These are phyloP conservation scores for Hirudo medicinalis DNA, from an alignment of 1,140 invertebrate genomes.

Conservation along the genomic window DNA sequence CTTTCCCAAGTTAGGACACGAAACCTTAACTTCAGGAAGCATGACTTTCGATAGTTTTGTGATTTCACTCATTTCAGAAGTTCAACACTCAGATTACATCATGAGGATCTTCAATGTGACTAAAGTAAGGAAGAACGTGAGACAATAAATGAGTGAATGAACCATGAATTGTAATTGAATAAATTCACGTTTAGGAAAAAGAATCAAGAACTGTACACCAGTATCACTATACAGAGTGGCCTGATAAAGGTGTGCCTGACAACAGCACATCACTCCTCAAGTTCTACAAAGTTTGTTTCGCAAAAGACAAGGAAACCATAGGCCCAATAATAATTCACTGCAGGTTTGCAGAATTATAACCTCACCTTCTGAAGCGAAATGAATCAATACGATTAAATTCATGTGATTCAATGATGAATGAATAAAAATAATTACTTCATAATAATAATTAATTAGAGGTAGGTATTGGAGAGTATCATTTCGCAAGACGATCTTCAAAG, in stretches of 20 bases:
- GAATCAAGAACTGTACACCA: conserved; percentile 15
- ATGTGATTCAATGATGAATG: too few species aligned
- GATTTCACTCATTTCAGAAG: neutral
- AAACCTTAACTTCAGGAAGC: neutral
- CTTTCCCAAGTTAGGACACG: neutral
- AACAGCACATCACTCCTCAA: conserved; percentile 12
- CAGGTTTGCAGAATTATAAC: conserved; percentile 49
- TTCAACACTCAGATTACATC: neutral
- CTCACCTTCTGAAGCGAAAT: too few species aligned
- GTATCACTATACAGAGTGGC: conserved; percentile 20
- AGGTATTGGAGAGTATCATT: too few species aligned
- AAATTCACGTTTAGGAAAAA: neutral
- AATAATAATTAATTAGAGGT: too few species aligned
- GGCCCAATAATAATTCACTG: conserved; percentile 77
- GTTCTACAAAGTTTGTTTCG: conserved; percentile 2
- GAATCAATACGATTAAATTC: too few species aligned
- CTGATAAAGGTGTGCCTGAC: conserved; percentile 19
- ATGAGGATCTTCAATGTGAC: neutral
- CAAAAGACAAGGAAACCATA: neutral
- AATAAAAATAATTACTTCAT: too few species aligned
- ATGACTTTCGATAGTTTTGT: neutral
- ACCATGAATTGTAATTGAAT: neutral
- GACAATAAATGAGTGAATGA: neutral
- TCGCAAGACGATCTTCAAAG: too few species aligned
- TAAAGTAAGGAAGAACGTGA: neutral